Base-by-base conservation (phyloP, 1,140 invertebrate species). In the Hylyphantes graminicola region DNA sequence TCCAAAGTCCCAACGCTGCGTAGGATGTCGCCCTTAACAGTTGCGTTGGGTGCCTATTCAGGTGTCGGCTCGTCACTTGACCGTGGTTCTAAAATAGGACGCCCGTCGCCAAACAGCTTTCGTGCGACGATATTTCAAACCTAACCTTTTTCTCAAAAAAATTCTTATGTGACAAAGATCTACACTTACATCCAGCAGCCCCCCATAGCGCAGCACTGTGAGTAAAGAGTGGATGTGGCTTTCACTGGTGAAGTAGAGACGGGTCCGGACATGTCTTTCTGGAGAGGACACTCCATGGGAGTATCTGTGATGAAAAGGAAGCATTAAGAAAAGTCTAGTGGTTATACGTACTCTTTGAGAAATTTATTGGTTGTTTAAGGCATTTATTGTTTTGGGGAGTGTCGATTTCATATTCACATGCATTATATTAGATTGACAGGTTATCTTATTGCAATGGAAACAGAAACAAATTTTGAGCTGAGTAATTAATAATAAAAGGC, bases 211-310 rank as follows among this genome's bases (percentile, higher is more conserved):
- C 51, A 99, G 92, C 75, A 99, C 96, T 11, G 97, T 99, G 65
- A 99, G 92, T 76, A 99, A 90, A 8, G 98, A 99, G 91, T 99
- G 98, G 81, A 99, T 97, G 91, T 99, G 98, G 89, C 96, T 98
- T 91, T 99, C 98, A 89, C 97, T 99, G 7, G 98, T 99, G 89
- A 99, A 99, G 90, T 99, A 99, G 6, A 99, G 91, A 13, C 98
- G 92, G 2, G 88, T 88, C 53, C 98, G 92, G 7, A 99, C 98
- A 91, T 99, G 98, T 70, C 98, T 92, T 70, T 98, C 96, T 68
- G 98, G 98, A 89, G 97, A 98, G 67, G 97, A 97, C 68, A 99
- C 98, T 68, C 98, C 98, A 91, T 98, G 96, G 9, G 97, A 98
- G 91, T 99, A 99, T 87, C 95, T 95, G 88, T 17, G 35, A 35